Percentiles rank a stretch among this genome's conserved stretches.
Conservation (phyloP, 2,888 invertebrate species). For the Torymus texanus region DNA sequence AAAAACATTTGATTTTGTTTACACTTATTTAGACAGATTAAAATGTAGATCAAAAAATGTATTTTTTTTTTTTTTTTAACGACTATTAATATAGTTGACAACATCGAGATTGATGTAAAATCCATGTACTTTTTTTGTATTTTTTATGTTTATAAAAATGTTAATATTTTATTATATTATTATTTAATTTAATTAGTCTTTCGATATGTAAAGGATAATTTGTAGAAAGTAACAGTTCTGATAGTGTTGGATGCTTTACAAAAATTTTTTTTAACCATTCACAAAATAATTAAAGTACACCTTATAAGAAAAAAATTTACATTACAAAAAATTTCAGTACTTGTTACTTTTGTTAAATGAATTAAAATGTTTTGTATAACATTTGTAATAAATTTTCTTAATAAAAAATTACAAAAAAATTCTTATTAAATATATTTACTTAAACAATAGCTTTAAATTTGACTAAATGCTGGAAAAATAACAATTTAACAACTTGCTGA, state of each 20-base stretch:
- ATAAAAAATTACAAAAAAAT: constrained; percentile 24
- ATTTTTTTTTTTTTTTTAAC: constrained; percentile 11
- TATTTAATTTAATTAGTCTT: constrained; percentile 50
- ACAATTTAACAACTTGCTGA: constrained; percentile 12
- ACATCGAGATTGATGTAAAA: constrained; percentile 47
- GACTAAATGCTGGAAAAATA: constrained; percentile 26
- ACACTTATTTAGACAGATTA: background rate
- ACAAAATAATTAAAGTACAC: constrained; percentile 30
- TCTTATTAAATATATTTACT: constrained; percentile 13
- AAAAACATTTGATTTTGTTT: background rate
- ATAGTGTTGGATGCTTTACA: constrained; percentile 36
- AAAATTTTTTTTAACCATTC: constrained; percentile 18
- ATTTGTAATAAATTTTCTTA: constrained; percentile 20
- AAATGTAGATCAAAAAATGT: background rate
- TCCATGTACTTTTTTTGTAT: constrained; percentile 18
- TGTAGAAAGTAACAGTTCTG: constrained; percentile 45
- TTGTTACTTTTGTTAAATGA: constrained; percentile 11
- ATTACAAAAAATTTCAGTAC: constrained; percentile 18
- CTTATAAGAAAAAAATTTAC: constrained; percentile 1
- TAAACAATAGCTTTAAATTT: constrained; percentile 27
- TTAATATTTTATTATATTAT: constrained; percentile 45
- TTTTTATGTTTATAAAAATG: constrained; percentile 48
- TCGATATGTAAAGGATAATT: constrained; percentile 56
- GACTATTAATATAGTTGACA: constrained; percentile 28
- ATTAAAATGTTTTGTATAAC: constrained; percentile 6